Evolutionary conservation across 2,797 vertebrate genomes (phyloP).

Genomic region (Sebastes nivosus): DNA sequence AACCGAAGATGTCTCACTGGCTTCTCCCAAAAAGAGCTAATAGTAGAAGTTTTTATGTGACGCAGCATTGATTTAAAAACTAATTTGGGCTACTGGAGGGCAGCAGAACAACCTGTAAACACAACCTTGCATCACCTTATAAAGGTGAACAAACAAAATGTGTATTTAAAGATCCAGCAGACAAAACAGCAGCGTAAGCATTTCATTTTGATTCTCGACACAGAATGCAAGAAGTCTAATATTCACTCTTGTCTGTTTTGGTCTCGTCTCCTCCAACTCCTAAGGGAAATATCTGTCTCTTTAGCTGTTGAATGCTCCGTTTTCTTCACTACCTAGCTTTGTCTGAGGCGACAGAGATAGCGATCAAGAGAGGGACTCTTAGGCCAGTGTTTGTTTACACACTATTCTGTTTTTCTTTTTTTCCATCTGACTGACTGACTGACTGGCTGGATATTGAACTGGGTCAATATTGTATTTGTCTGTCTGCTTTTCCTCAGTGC

Average conservation of each 20-base stretch:
- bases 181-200: neutral
- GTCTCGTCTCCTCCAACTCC: neutral
- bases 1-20: neutral
- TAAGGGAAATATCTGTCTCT: neutral
- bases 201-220: neutral
- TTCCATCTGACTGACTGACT: neutral
- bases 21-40: neutral
- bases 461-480: conserved; percentile 12
- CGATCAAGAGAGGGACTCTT: neutral
- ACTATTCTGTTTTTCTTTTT: neutral
- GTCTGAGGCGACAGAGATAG: neutral
- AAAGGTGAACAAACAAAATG: neutral
- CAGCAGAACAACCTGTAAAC: neutral
- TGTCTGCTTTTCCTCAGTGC: conserved; percentile 85
- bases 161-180: neutral
- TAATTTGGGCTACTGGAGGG: too few relatives aligned
- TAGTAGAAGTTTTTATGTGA: neutral
- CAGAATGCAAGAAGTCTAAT: neutral
- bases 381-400: conserved; percentile 2
- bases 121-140: neutral
- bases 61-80: neutral
- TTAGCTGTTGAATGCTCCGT: neutral
- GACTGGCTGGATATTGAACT: conserved; percentile 12
- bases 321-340: neutral
- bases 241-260: neutral